A percentile compares a stretch with the other conserved stretches of the same genome.
phyloP scores from a whole-genome alignment of 2,797 vertebrate species.

The Anas georgica region DNA sequence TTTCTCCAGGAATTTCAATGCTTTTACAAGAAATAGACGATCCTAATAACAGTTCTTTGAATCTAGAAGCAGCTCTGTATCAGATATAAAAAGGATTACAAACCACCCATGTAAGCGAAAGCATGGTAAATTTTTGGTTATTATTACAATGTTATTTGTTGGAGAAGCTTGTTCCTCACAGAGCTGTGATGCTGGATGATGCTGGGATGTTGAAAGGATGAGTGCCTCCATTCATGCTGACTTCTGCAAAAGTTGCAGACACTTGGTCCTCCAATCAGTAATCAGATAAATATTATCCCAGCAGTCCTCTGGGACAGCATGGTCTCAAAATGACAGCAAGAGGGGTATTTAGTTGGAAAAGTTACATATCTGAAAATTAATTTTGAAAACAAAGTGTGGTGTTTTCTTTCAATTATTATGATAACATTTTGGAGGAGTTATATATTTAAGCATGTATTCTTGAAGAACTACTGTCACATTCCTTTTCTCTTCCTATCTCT shows the following conservation, averaged over 20 bases:
- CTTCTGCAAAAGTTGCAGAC: neutral
- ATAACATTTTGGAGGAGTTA: neutral
- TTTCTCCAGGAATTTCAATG: neutral
- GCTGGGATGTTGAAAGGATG: neutral
- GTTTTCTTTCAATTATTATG: neutral
- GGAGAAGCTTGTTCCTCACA: neutral
- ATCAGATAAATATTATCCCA: neutral
- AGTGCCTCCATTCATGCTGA: accelerated
- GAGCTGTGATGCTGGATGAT: neutral
- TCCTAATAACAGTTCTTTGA: neutral
- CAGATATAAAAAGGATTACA: neutral
- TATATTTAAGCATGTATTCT: neutral
- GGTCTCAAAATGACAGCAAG: neutral
- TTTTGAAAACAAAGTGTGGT: neutral
- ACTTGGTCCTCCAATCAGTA: neutral
- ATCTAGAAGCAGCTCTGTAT: neutral
- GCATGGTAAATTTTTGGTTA: neutral
- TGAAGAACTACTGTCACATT: neutral
- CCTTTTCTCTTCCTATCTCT: neutral
- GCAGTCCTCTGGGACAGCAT: neutral
- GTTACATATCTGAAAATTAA: neutral
- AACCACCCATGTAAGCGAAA: neutral
- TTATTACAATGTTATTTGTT: neutral
- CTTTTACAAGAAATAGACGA: neutral
- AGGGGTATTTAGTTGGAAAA: neutral